These are phyloP conservation scores for Arctia plantaginis DNA, from an alignment of 2,888 invertebrate species.

Conservation along the genomic window DNA sequence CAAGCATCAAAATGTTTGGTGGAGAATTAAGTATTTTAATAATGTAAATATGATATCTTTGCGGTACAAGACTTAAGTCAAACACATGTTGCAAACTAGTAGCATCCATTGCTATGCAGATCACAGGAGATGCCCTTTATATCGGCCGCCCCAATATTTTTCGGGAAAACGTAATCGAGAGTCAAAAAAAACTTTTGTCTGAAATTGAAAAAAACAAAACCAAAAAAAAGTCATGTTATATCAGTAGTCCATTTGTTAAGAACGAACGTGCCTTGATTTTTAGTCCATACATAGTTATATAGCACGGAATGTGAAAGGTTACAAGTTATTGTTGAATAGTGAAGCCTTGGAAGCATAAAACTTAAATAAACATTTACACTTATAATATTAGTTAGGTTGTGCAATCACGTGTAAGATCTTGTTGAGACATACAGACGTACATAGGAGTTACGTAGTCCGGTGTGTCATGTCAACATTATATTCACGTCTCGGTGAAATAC, in stretches of 20 bases:
- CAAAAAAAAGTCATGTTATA: too few species aligned
- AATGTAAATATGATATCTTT: background rate
- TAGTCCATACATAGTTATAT: background rate
- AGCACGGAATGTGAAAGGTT: background rate
- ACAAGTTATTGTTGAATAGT: background rate
- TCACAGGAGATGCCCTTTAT: too few species aligned
- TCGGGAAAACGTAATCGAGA: too few species aligned
- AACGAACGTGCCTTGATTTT: background rate
- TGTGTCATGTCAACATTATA: slow-evolving; percentile 7
- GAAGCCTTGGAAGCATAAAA: background rate
- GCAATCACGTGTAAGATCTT: background rate
- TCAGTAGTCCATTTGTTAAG: too few species aligned
- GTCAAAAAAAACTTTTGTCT: too few species aligned
- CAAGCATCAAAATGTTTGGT: background rate
- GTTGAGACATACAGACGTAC: too few species aligned
- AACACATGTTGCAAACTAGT: too few species aligned
- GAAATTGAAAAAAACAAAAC: too few species aligned
- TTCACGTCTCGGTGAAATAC: slow-evolving; percentile 15
- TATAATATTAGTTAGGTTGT: slow-evolving; percentile 1
- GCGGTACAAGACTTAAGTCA: too few species aligned
- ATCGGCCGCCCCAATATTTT: too few species aligned
- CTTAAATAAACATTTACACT: background rate
- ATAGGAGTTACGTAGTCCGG: background rate
- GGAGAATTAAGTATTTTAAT: background rate
- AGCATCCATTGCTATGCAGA: too few species aligned